Percentiles rank a stretch among this genome's conserved stretches.
Evolutionary conservation across 1,140 invertebrate species (phyloP).

Genomic region (Eubasilissa regina): DNA sequence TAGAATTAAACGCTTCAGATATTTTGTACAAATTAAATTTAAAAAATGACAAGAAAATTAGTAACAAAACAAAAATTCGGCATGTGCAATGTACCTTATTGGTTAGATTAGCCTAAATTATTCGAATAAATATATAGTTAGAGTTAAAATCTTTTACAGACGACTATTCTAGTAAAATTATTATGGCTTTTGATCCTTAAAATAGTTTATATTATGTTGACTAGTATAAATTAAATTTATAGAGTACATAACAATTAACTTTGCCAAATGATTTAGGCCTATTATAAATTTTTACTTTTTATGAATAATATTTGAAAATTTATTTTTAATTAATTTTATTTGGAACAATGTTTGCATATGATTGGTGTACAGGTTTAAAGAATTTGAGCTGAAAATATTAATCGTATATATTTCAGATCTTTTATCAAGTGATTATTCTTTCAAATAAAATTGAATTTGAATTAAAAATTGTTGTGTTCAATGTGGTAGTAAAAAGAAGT

Average conservation of each 20-base stretch:
- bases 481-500: too few species aligned
- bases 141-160: conserved; percentile 13
- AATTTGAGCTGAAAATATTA: too few species aligned
- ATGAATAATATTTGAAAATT: conserved; percentile 1
- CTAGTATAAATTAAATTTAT: conserved; percentile 38
- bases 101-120: conserved; percentile 18
- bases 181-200: conserved; percentile 31
- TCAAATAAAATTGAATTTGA: too few species aligned
- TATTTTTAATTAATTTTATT: neutral
- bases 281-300: too few species aligned
- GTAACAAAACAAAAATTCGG: conserved; percentile 26
- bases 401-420: too few species aligned
- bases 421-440: too few species aligned
- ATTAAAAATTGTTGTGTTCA: too few species aligned
- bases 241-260: conserved; percentile 21
- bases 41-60: conserved; percentile 6
- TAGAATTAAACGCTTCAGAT: neutral
- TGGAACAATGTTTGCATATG: too few species aligned
- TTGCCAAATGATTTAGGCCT: conserved; percentile 3
- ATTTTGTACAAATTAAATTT: neutral
- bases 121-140: conserved; percentile 28
- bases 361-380: too few species aligned
- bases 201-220: conserved; percentile 11
- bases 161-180: conserved; percentile 22
- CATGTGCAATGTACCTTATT: conserved; percentile 6